phyloP scores from a whole-genome alignment of 1,140 invertebrate species.

The Ostrea denselamellosa region DNA sequence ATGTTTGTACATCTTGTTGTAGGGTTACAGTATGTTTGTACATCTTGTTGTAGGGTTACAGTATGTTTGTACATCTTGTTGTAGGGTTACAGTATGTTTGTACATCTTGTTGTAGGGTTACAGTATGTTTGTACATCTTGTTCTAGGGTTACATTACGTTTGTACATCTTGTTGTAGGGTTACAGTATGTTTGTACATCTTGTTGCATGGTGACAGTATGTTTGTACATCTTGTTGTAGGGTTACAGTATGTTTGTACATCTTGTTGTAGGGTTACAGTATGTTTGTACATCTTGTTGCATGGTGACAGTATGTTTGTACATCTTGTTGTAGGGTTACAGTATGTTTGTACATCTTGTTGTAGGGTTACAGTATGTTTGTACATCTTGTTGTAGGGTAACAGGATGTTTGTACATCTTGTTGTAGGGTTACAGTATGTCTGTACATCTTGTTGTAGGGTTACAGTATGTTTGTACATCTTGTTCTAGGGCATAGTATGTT shows the following conservation, averaged over 20 bases:
- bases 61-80: background rate
- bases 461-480: conserved; percentile 41
- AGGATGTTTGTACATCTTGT: background rate
- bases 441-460: conserved; percentile 70
- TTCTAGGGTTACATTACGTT: background rate
- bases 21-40: background rate
- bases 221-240: background rate
- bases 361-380: conserved; percentile 79
- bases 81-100: conserved; percentile 78
- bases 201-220: background rate
- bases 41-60: background rate
- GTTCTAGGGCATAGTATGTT: background rate
- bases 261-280: conserved; percentile 73
- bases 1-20: no score
- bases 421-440: background rate
- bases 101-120: no score
- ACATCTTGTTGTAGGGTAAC: background rate
- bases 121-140: background rate
- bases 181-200: no score
- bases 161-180: conserved; percentile 70
- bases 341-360: background rate
- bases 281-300: no score
- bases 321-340: background rate
- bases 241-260: background rate
- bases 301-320: background rate